phyloP scores from a whole-genome alignment of 2,113 vertebrate genomes.

The Oceanodroma tethys region DNA sequence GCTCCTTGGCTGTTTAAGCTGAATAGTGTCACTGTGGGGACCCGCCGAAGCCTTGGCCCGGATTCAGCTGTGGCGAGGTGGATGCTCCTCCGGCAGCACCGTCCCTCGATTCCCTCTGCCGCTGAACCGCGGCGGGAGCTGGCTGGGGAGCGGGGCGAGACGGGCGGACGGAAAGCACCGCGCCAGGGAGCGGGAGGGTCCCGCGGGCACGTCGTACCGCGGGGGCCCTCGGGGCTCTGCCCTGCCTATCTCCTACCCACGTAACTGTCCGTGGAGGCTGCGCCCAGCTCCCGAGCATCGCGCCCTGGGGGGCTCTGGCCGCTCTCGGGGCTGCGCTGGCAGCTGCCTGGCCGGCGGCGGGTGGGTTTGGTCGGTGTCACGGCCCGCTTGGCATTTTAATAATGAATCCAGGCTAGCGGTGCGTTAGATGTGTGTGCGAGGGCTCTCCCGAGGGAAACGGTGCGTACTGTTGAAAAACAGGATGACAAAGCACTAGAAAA shows the following conservation, averaged over 20 bases:
- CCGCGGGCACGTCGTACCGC: accelerated
- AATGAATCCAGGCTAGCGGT: accelerated
- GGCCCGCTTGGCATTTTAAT: accelerated
- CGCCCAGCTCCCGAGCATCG: accelerated
- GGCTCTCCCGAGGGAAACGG: background rate
- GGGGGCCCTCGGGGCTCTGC: accelerated
- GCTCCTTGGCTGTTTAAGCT: background rate
- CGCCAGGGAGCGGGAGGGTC: accelerated
- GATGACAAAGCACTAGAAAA: background rate
- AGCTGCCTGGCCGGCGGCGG: background rate
- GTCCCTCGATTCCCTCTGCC: background rate
- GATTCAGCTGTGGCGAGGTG: accelerated
- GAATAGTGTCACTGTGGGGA: background rate
- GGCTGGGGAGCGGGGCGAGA: accelerated
- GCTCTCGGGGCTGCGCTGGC: background rate
- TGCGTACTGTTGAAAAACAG: background rate
- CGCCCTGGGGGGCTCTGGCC: accelerated
- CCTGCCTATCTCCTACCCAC: accelerated
- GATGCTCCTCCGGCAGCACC: background rate
- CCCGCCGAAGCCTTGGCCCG: background rate
- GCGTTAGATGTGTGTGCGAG: background rate
- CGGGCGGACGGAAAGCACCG: accelerated
- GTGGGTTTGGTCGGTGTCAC: background rate
- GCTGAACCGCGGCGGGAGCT: accelerated
- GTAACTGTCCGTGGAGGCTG: accelerated